These are phyloP conservation scores for Agrilus planipennis DNA, from an alignment of 1,140 invertebrate species.

Conservation along the genomic window DNA sequence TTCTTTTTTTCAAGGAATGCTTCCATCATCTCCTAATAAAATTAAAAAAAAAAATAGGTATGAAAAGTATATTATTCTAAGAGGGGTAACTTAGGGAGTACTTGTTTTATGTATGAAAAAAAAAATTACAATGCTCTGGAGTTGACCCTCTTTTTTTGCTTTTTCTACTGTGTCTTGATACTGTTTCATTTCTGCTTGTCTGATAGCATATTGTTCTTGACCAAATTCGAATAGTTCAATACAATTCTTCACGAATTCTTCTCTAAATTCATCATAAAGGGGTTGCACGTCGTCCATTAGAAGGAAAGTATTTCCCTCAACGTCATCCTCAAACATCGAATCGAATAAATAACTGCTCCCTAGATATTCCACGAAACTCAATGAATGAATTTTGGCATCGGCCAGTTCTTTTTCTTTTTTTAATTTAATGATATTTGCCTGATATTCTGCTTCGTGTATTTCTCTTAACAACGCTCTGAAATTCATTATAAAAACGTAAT, in stretches of 20 bases:
- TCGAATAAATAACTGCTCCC: slow-evolving; percentile 62
- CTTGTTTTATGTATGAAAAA: too few species aligned
- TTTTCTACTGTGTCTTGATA: slow-evolving; percentile 53
- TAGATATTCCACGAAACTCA: slow-evolving; percentile 60
- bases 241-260: slow-evolving; percentile 51
- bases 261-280: slow-evolving; percentile 46
- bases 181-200: slow-evolving; percentile 56
- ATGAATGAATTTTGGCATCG: slow-evolving; percentile 35
- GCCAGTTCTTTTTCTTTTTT: slow-evolving; percentile 33
- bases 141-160: slow-evolving; percentile 45
- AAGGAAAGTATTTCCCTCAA: slow-evolving; percentile 54
- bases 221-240: slow-evolving; percentile 58
- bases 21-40: slow-evolving; percentile 31
- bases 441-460: too few species aligned
- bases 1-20: slow-evolving; percentile 37
- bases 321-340: slow-evolving; percentile 60
- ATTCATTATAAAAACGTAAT: too few species aligned
- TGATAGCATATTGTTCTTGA: slow-evolving; percentile 46
- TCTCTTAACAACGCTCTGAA: too few species aligned
- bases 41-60: slow-evolving; percentile 17
- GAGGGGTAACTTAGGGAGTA: too few species aligned
- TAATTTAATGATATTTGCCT: too few species aligned
- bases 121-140: slow-evolving; percentile 43
- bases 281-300: slow-evolving; percentile 45
- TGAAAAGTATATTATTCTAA: slow-evolving; percentile 9